Base-by-base conservation (phyloP, 2,113 vertebrate species). In the Brienomyrus brachyistius region DNA sequence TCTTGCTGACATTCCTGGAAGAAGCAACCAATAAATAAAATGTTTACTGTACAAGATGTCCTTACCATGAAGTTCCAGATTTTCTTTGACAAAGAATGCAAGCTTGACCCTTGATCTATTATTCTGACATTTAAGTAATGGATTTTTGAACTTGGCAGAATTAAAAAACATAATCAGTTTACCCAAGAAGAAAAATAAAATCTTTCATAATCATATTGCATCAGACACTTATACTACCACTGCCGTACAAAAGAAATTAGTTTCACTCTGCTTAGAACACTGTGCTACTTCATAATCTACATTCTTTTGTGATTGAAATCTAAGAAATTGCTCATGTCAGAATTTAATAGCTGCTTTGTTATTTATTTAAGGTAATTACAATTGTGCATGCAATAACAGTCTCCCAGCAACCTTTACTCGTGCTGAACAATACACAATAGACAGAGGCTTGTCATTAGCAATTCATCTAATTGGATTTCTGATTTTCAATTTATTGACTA, bases 321-420 rank as follows among this genome's bases (percentile, higher is more conserved):
- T 88, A 87, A 90, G 92, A 91, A 70, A 90, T 91, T 47, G 51
- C 59, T 90, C 89, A 89, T 90, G 88, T 90, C 87, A 89, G 90
- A 90, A 54, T 91, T 91, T 92, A 91, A 92, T 91, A 90, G 90
- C 88, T 88, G 90, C 88, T 90, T 92, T 84, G 88, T 92, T 91
- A 92, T 92, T 92, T 91, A 92, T 92, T 90, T 90, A 88, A 92
- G 91, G 91, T 92, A 92, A 92, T 92, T 92, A 92, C 88, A 90
- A 92, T 90, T 91, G 85, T 90, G 91, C 90, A 90, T 92, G 84
- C 84, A 91, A 91, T 84, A 88, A 90, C 91, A 48, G 91, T 93
- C 91, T 91, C 92, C 92, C 91, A 90, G 93, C 92, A 93, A 93
- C 92, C 47, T 70, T 89, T 91, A 90, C 90, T 91, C 91, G 52